Conservation (phyloP, 2,888 invertebrate genomes). For the Anarsia innoxiella region DNA sequence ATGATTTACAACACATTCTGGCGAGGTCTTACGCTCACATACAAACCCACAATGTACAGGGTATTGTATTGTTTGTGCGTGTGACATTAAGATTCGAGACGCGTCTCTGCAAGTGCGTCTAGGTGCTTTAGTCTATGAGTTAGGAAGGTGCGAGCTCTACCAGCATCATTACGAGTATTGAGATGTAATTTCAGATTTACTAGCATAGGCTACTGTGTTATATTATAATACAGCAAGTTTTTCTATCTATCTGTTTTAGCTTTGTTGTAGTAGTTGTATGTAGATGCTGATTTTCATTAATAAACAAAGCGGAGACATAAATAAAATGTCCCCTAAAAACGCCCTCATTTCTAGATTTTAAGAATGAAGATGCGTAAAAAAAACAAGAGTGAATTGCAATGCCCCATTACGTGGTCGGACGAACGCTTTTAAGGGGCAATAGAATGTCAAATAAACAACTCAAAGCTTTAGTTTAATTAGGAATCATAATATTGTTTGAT, state of each 20-base stretch:
- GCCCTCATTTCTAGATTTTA: too few species aligned
- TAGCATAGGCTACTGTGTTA: too few species aligned
- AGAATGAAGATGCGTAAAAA: too few species aligned
- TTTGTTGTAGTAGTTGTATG: too few species aligned
- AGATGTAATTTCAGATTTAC: conserved; percentile 18
- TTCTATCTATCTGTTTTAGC: too few species aligned
- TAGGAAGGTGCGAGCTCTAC: conserved; percentile 16
- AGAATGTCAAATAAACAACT: conserved; percentile 6
- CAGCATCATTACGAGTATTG: conserved; percentile 28
- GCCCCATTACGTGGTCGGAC: conserved; percentile 2
- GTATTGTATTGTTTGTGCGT: conserved; percentile 6
- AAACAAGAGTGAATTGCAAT: too few species aligned
- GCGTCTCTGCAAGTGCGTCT: conserved; percentile 27
- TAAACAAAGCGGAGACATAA: too few species aligned
- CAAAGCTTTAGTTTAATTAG: conserved; percentile 4
- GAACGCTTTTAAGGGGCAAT: conserved; percentile 2
- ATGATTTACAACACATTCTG: conserved; percentile 41
- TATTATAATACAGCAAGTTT: too few species aligned
- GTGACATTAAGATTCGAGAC: conserved; percentile 42
- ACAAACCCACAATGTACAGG: conserved; percentile 7
- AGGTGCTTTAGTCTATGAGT: conserved; percentile 17
- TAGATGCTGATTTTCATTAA: too few species aligned
- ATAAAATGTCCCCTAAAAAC: too few species aligned
- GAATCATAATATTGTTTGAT: not conserved
- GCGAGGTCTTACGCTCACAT: conserved; percentile 3